Conservation (phyloP, 2,888 invertebrate species). For the Diaprepes abbreviatus region DNA sequence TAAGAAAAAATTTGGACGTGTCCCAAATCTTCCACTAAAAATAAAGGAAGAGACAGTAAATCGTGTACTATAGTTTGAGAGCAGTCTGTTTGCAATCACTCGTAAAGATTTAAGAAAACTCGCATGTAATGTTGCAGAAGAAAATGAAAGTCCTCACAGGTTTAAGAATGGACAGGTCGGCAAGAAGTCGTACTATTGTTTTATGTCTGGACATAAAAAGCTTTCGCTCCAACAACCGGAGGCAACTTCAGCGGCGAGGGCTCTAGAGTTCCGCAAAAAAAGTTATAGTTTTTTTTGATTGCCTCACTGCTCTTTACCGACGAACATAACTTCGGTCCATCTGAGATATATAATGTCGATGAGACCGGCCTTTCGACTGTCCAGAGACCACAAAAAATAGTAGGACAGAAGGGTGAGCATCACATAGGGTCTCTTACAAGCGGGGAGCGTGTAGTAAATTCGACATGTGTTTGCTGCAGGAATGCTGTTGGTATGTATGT, state of each 20-base stretch:
- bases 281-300: too few species aligned
- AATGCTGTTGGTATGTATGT: conserved; percentile 52
- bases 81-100: conserved; percentile 9
- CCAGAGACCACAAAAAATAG: conserved; percentile 1
- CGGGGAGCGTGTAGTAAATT: conserved; percentile 52
- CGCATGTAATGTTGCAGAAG: conserved; percentile 1
- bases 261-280: not conserved
- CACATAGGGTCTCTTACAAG: conserved; percentile 51
- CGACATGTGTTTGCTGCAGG: conserved; percentile 50
- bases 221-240: conserved; percentile 6
- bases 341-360: not conserved
- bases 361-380: not conserved
- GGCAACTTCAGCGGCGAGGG: too few species aligned
- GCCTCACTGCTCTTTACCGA: conserved; percentile 8
- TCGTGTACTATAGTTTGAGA: not conserved
- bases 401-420: not conserved
- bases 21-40: not conserved
- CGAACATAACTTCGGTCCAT: conserved; percentile 6
- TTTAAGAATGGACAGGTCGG: not conserved
- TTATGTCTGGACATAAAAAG: conserved; percentile 5
- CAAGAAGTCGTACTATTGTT: conserved; percentile 4
- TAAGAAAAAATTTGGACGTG: too few species aligned
- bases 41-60: too few species aligned
- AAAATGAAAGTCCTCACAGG: conserved; percentile 4
- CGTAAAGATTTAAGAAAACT: conserved; percentile 5